Evolutionary conservation across 2,113 vertebrate genomes (phyloP).

Genomic region (Phrynosoma platyrhinos): DNA sequence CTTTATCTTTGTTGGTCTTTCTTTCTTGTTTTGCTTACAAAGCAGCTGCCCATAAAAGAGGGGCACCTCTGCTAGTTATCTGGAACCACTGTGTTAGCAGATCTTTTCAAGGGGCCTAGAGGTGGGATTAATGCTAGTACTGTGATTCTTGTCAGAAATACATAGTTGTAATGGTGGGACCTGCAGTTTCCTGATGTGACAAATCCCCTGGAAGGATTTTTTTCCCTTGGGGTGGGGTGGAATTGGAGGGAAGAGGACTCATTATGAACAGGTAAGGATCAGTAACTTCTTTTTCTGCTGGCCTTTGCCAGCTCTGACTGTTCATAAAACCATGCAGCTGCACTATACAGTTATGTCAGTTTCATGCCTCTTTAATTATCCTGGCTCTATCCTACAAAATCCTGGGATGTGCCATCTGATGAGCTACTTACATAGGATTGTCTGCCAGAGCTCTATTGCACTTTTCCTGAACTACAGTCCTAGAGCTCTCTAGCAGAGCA

Average conservation of each 20-base stretch:
- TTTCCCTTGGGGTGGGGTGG: background rate
- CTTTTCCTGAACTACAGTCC: no score
- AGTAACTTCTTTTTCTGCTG: background rate
- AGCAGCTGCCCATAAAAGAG: background rate
- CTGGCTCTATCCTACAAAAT: no score
- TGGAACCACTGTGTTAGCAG: background rate
- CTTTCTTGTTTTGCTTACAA: background rate
- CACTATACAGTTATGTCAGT: no score
- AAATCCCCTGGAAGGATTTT: background rate
- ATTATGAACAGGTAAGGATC: background rate
- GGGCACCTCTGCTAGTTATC: background rate
- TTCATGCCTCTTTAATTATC: no score
- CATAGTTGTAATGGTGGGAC: background rate
- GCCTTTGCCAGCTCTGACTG: background rate
- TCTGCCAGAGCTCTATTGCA: no score
- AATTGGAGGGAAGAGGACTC: background rate
- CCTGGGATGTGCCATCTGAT: no score
- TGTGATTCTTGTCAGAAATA: background rate
- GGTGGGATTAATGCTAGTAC: background rate
- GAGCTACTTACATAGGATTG: no score
- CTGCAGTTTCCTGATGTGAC: background rate
- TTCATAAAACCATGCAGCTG: background rate
- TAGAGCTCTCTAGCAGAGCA: no score
- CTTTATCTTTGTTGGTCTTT: background rate
- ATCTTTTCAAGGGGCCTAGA: background rate